Evolutionary conservation across 2,113 vertebrate genomes (phyloP), one percentile per base, ranked within the genome.

Genomic region (Aythya baeri): DNA sequence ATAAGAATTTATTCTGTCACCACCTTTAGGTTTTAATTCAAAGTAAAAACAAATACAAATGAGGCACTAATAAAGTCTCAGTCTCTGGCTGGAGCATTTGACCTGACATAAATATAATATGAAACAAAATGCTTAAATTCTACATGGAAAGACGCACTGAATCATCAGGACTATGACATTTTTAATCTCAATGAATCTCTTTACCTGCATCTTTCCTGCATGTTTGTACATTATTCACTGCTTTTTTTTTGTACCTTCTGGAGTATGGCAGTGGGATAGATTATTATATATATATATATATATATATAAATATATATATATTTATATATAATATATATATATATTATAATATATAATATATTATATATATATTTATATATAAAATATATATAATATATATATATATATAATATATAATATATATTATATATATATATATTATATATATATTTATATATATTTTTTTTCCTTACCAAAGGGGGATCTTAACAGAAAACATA

Each of bases 401-500:
- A 41, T 41, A 41, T 41, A 11, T 11, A n/a, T n/a, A n/a, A 34
- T 34, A 34, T 34, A 34, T 34, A 34, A 34, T 34, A 11, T 49
- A 41, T 41, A 41, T 11, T 38, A 10, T 38, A 38, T 41, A 91
- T 49, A 10, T 46, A 20, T 46, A 18, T 46, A 18, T 46, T 46
- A 18, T 46, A 38, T 38, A 38, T 38, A 38, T 38, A 4, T 46
- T 20, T 49, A n/a, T n/a, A n/a, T n/a, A n/a, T n/a, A n/a, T 87
- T 94, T 91, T 95, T 80, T 41, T 41, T 41, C 41, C 41, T 41
- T 88, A 93, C 88, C 54, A 87, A 86, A 88, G 58, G 68, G 32
- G 34, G 36, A 94, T 97, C 70, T 91, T 96, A 96, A 91, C 90
- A 96, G 79, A 97, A 95, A 93, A 84, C 62, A 46, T 78, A 77